These are phyloP conservation scores for Dromiciops gliroides DNA, from an alignment of 2,113 vertebrate genomes.

Conservation along the genomic window DNA sequence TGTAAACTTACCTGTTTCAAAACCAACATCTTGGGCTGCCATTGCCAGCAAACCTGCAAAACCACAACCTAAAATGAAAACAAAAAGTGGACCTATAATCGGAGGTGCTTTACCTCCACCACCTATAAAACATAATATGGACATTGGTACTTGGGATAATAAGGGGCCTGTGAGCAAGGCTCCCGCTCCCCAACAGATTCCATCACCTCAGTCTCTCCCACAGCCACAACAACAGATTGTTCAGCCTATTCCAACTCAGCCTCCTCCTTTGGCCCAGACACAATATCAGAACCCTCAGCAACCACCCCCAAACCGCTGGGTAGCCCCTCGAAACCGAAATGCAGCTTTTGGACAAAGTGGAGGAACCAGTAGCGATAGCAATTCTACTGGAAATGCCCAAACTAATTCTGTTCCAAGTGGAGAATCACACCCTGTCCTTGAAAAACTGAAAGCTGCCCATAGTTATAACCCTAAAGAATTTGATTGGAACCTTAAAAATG, in stretches of 20 bases:
- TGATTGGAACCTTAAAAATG: constrained; percentile 96
- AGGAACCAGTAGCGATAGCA: constrained; percentile 83
- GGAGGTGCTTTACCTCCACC: constrained; percentile 91
- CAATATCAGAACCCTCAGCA: constrained; percentile 91
- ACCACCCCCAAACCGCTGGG: constrained; percentile 93
- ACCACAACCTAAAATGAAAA: constrained; percentile 92
- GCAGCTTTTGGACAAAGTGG: constrained; percentile 89
- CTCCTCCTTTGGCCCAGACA: constrained; percentile 87
- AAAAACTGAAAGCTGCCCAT: constrained; percentile 96
- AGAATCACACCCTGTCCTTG: constrained; percentile 94
- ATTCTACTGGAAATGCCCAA: constrained; percentile 78
- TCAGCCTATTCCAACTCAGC: constrained; percentile 90
- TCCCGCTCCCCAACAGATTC: constrained; percentile 84
- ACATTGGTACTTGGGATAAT: constrained; percentile 98
- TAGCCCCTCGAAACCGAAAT: constrained; percentile 94
- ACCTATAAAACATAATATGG: constrained; percentile 97
- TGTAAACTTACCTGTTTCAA: constrained; percentile 91
- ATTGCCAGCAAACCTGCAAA: constrained; percentile 97
- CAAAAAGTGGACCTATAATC: constrained; percentile 89
- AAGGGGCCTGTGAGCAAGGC: constrained; percentile 93
- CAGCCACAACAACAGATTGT: constrained; percentile 86
- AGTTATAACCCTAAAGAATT: constrained; percentile 99
- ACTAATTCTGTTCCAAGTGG: constrained; percentile 80
- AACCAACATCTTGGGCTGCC: constrained; percentile 96
- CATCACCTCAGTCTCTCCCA: constrained; percentile 81